These are phyloP conservation scores for Mugil cephalus DNA, from an alignment of 2,113 vertebrate species.

Conservation along the genomic window DNA sequence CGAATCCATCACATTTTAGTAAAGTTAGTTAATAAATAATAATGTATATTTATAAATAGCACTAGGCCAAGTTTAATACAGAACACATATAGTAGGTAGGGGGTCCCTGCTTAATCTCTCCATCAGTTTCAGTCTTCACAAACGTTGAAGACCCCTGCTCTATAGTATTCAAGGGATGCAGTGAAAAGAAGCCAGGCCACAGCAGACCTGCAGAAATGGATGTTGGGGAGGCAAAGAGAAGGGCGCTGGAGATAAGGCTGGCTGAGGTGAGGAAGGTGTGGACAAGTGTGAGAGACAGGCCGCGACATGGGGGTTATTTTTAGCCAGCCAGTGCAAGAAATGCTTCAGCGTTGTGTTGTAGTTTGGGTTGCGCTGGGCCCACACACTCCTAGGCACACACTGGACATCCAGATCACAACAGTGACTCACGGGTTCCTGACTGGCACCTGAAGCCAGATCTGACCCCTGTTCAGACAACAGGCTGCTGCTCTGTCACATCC, in stretches of 20 bases:
- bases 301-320: constrained; percentile 66
- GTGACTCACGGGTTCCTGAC: constrained; percentile 52
- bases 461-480: constrained; percentile 38
- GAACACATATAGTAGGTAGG: too few species aligned
- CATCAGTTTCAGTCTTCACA: too few species aligned
- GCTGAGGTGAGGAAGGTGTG: constrained; percentile 18
- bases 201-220: constrained; percentile 13
- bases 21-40: too few species aligned
- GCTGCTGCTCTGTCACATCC: constrained; percentile 23
- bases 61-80: too few species aligned
- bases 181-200: not conserved
- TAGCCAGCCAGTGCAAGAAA: constrained; percentile 39
- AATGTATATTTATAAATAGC: too few species aligned
- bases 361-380: not conserved
- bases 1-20: too few species aligned
- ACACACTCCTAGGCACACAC: constrained; percentile 11
- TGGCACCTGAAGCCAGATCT: constrained; percentile 58
- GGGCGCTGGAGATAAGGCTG: constrained; percentile 27
- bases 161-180: not conserved
- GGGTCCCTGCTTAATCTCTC: too few species aligned
- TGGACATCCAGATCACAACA: constrained; percentile 25
- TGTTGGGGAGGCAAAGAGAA: constrained; percentile 17
- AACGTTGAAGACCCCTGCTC: too few species aligned
- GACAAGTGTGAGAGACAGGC: constrained; percentile 43
- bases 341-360: constrained; percentile 38